Conservation (phyloP, 2,113 vertebrate species). For the Sceloporus tristichus region DNA sequence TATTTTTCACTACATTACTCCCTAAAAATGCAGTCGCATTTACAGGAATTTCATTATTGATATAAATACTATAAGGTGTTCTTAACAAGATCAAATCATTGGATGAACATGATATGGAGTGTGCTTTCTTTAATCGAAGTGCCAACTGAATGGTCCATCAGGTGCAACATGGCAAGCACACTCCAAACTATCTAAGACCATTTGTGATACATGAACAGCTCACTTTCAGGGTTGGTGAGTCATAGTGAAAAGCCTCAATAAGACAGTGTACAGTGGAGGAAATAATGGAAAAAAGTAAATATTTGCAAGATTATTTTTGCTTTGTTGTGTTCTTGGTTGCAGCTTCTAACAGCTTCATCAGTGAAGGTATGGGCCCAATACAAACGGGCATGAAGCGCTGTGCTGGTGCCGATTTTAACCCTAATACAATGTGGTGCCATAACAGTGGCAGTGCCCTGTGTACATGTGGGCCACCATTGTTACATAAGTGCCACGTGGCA, state of each 20-base stretch:
- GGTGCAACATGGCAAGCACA: neutral
- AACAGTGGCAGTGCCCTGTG: too few relatives aligned
- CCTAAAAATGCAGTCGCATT: constrained; percentile 57
- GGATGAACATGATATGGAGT: neutral
- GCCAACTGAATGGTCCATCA: neutral
- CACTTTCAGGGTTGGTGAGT: neutral
- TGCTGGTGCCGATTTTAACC: too few relatives aligned
- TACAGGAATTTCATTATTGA: constrained; percentile 59
- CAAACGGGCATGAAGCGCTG: too few relatives aligned
- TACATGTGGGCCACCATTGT: too few relatives aligned
- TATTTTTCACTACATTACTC: constrained; percentile 55
- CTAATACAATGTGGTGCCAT: too few relatives aligned
- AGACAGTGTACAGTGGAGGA: neutral
- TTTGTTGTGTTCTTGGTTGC: neutral
- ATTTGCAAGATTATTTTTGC: neutral
- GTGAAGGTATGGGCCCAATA: too few relatives aligned
- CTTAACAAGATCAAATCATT: constrained; percentile 21
- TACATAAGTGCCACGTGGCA: too few relatives aligned
- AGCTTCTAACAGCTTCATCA: too few relatives aligned
- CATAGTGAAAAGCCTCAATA: neutral
- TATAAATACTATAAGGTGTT: constrained; percentile 33
- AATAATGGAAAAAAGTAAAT: neutral
- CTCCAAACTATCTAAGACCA: neutral
- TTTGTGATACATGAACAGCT: neutral
- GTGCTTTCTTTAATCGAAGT: constrained; percentile 16